Conservation (phyloP, 2,797 vertebrate species). For the Mormyrops attenuatus region DNA sequence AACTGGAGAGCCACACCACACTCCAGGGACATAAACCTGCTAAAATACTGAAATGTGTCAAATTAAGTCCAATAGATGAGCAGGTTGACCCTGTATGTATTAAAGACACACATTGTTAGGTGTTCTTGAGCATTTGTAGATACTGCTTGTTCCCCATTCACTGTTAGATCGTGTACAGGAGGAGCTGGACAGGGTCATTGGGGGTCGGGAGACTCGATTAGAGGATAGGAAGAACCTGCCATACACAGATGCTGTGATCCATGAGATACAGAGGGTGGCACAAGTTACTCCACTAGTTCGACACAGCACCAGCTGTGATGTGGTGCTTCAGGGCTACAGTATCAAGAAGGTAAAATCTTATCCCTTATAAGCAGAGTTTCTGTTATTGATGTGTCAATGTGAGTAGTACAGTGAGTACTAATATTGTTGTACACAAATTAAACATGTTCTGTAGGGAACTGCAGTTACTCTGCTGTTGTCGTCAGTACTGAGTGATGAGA, state of each 20-base stretch:
- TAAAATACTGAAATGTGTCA: background rate
- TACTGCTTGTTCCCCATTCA: background rate
- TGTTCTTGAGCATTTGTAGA: background rate
- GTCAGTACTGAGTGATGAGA: background rate
- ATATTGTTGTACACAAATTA: background rate
- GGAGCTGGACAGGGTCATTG: background rate
- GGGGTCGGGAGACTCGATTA: background rate
- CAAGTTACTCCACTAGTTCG: background rate
- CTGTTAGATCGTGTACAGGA: background rate
- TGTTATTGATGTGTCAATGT: too few relatives aligned
- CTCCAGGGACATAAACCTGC: background rate
- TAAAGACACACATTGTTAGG: background rate
- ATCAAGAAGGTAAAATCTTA: background rate
- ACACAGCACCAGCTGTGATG: background rate
- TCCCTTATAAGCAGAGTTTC: background rate
- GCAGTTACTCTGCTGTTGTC: background rate
- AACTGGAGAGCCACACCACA: background rate
- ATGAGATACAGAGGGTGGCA: background rate
- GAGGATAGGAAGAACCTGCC: background rate
- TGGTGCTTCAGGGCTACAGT: background rate
- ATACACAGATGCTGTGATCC: background rate
- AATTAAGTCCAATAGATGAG: background rate
- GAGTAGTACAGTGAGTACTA: background rate
- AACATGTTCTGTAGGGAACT: background rate
- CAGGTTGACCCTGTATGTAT: background rate